These are phyloP conservation scores for Metellina segmentata DNA, from an alignment of 2,888 invertebrate species.

Conservation along the genomic window DNA sequence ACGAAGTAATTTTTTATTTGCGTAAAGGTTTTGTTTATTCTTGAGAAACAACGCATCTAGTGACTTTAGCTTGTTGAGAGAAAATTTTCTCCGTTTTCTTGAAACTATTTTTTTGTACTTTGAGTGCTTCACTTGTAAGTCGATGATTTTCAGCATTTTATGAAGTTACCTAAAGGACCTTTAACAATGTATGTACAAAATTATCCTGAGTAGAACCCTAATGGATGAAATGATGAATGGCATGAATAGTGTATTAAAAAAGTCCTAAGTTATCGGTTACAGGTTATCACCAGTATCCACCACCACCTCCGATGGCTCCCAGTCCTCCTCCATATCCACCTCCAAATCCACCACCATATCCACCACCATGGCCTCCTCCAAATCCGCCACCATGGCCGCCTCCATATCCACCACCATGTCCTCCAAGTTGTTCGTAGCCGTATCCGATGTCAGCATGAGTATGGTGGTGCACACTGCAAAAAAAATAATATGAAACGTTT, in stretches of 20 bases:
- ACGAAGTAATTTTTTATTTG: too few relatives aligned
- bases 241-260: background rate
- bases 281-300: conserved; percentile 37
- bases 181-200: too few relatives aligned
- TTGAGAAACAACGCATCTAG: too few relatives aligned
- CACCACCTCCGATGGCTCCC: conserved; percentile 13
- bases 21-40: too few relatives aligned
- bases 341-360: conserved; percentile 34
- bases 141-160: too few relatives aligned
- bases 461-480: conserved; percentile 66
- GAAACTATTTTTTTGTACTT: too few relatives aligned
- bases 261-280: background rate
- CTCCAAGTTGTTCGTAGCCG: conserved; percentile 50
- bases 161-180: too few relatives aligned
- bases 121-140: too few relatives aligned
- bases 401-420: conserved; percentile 43
- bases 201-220: conserved; percentile 36
- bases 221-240: conserved; percentile 1
- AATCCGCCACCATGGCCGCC: conserved; percentile 49
- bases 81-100: too few relatives aligned
- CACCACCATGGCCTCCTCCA: conserved; percentile 23
- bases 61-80: too few relatives aligned
- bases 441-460: conserved; percentile 68
- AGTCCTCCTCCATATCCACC: conserved; percentile 16
- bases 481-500: background rate